Evolutionary conservation across 92 coral and sea anemone species (phyloP), one percentile per base, ranked within the genome.

Genomic region (Palythoa grandiflora): DNA sequence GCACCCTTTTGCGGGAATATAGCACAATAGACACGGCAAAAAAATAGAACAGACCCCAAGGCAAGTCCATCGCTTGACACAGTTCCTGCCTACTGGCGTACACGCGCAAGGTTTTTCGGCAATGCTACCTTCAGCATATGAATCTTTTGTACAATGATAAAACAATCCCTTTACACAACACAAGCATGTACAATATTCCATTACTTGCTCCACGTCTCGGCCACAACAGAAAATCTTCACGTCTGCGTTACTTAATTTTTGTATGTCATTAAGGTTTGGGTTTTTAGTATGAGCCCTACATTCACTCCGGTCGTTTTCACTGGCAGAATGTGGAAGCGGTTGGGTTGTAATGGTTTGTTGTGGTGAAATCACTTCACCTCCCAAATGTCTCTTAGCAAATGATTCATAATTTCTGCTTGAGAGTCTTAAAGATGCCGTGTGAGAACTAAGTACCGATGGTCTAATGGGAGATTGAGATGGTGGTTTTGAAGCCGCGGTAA

Each of bases 131-230:
- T 95, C 99, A 59, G 91, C 92, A 50, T 92, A 92, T 39, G 92
- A 89, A 78, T 97, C 99, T 85, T 97, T 97, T 14, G 99, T 95
- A 83, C 96, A 94, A 76, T 97, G 99, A 87, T 97, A 97, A 77
- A 97, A 79, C 65, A 93, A 91, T 28, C 98, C 99, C 84, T 95
- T 97, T 47, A 94, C 95, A 85, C 94, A 92, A 80, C 97, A 97
- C 98, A 97, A 93, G 74, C 99, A 97, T 39, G 95, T 97, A 68
- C 96, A 97, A 70, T 89, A 88, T 80, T 97, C 99, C 44, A 97
- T 81, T 70, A 92, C 77, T 59, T 89, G 83, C 28, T 97, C 96
- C 83, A 93, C 91, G 84, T 89, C 90, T 79, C 92, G 89, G 39
- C 93, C 89, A 88, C 98, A 95, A 77, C 98, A 95, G 84, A 93